Evolutionary conservation across 2,113 vertebrate species (phyloP).

Genomic region (Falco punctatus): DNA sequence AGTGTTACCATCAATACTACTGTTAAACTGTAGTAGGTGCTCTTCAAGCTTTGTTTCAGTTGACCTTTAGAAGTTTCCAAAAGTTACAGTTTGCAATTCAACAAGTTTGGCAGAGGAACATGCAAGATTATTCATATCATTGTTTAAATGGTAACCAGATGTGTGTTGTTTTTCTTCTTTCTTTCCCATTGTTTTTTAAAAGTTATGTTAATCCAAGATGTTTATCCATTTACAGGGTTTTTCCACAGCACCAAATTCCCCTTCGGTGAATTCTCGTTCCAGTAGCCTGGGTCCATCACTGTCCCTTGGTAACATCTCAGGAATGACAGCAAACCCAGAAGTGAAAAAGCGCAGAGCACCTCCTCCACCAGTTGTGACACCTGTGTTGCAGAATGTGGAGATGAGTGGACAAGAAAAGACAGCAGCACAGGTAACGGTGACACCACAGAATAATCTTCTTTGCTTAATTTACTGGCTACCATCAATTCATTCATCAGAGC

Average conservation of each 20-base stretch:
- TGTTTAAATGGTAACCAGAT: constrained; percentile 55
- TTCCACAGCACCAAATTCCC: constrained; percentile 74
- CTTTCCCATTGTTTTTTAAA: constrained; percentile 33
- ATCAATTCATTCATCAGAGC: background rate
- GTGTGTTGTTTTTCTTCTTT: constrained; percentile 47
- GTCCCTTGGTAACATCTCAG: constrained; percentile 85
- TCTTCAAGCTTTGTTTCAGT: constrained; percentile 23
- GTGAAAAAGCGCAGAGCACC: constrained; percentile 90
- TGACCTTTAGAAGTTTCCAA: constrained; percentile 54
- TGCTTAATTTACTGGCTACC: background rate
- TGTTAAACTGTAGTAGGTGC: background rate
- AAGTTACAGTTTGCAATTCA: constrained; percentile 52
- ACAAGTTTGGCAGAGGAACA: constrained; percentile 23
- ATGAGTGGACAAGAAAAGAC: constrained; percentile 47
- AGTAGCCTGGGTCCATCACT: constrained; percentile 82
- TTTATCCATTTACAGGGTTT: constrained; percentile 75
- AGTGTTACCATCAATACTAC: background rate
- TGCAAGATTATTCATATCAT: constrained; percentile 18
- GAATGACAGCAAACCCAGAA: constrained; percentile 79
- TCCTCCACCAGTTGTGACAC: constrained; percentile 73
- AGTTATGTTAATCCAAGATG: constrained; percentile 33
- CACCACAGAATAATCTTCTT: background rate
- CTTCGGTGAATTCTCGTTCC: constrained; percentile 75
- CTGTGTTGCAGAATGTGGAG: background rate
- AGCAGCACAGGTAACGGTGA: constrained; percentile 65